Conservation (phyloP, 2,113 vertebrate genomes). For the Phyllostomus discolor region DNA sequence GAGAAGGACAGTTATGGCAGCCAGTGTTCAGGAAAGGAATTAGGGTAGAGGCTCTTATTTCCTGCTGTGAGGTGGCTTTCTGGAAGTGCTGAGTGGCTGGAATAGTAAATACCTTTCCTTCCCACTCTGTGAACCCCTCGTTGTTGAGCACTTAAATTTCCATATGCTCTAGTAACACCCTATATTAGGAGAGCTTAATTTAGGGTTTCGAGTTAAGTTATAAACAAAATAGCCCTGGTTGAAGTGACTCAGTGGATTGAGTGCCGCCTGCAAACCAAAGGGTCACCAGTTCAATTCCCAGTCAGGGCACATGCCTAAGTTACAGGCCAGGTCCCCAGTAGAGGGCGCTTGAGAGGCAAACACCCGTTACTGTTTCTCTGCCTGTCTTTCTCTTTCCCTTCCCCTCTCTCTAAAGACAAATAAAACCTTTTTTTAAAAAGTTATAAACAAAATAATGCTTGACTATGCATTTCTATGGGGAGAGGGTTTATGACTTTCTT, state of each 20-base stretch:
- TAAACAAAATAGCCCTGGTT: not conserved
- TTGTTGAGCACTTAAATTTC: slow-evolving; percentile 6
- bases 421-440: not conserved
- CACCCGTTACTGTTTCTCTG: too few relatives aligned
- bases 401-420: too few relatives aligned
- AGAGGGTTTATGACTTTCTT: not conserved
- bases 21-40: not conserved
- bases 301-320: too few relatives aligned
- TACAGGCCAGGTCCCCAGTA: too few relatives aligned
- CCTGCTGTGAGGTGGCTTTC: not conserved
- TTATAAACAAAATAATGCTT: slow-evolving; percentile 14
- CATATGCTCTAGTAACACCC: not conserved
- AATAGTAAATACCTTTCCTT: not conserved
- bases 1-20: not conserved
- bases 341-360: too few relatives aligned
- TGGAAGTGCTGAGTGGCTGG: not conserved
- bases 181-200: not conserved
- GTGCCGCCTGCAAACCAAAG: too few relatives aligned
- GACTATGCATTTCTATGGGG: not conserved
- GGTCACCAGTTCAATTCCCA: too few relatives aligned
- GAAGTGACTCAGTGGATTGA: too few relatives aligned
- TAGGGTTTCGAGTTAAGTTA: not conserved
- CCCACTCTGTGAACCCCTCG: not conserved
- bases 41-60: not conserved
- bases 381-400: too few relatives aligned